Conservation (phyloP, 2,888 invertebrate genomes). For the Biston stratarius region DNA sequence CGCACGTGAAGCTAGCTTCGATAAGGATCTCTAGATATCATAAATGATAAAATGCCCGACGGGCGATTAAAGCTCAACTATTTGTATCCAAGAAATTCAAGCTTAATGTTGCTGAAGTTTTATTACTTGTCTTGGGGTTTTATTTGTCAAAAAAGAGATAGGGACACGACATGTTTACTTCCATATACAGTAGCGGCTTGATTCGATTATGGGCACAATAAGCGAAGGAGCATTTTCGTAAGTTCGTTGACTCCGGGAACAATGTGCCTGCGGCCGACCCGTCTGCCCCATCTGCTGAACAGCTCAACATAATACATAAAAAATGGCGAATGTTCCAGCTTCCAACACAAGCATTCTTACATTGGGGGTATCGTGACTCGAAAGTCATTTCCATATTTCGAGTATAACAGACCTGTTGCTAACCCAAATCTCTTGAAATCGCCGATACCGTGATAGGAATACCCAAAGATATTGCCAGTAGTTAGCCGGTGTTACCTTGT, state of each 20-base stretch:
- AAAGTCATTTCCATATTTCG: conserved; percentile 40
- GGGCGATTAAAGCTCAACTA: conserved; percentile 41
- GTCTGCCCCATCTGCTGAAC: conserved; percentile 71
- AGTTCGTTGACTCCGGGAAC: conserved; percentile 83
- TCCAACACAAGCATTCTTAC: conserved; percentile 35
- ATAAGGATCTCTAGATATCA: conserved; percentile 44
- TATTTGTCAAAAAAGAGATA: conserved; percentile 72
- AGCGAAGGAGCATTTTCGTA: conserved; percentile 81
- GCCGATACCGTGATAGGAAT: conserved; percentile 4
- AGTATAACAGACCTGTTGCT: conserved; percentile 44
- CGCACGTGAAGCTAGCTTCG: conserved; percentile 7
- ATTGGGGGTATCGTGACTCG: conserved; percentile 33
- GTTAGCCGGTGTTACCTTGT: too few species aligned
- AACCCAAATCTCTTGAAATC: conserved; percentile 15
- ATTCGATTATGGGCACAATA: conserved; percentile 84
- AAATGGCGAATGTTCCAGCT: conserved; percentile 65
- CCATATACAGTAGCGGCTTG: conserved; percentile 78
- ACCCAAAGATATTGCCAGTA: background rate
- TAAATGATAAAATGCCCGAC: conserved; percentile 37
- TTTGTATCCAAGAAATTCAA: conserved; percentile 53
- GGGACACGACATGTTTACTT: conserved; percentile 70
- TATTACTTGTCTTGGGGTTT: conserved; percentile 62
- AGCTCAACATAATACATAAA: conserved; percentile 64
- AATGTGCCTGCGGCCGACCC: conserved; percentile 70
- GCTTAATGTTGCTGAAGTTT: conserved; percentile 44